Evolutionary conservation across 2,797 vertebrate species (phyloP).

Genomic region (Centropyge bicolor): DNA sequence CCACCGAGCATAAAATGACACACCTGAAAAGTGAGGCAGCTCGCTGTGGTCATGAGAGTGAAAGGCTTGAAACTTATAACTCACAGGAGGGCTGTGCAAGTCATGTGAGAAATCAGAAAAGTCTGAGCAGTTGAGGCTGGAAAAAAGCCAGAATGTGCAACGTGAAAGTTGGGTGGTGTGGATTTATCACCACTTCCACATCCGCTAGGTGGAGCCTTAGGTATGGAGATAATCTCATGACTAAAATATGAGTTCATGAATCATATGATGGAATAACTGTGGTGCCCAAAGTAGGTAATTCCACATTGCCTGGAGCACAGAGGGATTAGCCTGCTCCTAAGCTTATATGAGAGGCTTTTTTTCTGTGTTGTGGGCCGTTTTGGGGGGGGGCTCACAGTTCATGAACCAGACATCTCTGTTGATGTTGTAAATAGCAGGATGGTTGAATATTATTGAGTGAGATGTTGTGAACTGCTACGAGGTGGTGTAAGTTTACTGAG

Average conservation of each 20-base stretch:
- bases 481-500: background rate
- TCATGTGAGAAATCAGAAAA: slow-evolving; percentile 35
- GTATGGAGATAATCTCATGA: slow-evolving; percentile 65
- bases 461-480: slow-evolving; percentile 22
- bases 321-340: slow-evolving; percentile 46
- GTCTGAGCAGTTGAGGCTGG: slow-evolving; percentile 16
- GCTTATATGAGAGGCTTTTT: slow-evolving; percentile 26
- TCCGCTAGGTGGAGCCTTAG: slow-evolving; percentile 33
- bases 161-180: slow-evolving; percentile 22
- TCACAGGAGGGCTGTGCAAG: background rate
- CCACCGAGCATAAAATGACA: background rate
- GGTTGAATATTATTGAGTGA: slow-evolving; percentile 30
- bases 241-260: slow-evolving; percentile 70
- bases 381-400: background rate
- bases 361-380: slow-evolving; percentile 18
- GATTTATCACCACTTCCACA: slow-evolving; percentile 41
- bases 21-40: background rate
- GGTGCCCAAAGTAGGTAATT: slow-evolving; percentile 53
- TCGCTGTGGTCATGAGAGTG: background rate
- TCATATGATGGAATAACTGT: slow-evolving; percentile 57
- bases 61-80: background rate
- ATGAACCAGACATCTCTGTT: slow-evolving; percentile 16
- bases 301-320: slow-evolving; percentile 46
- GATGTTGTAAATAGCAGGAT: slow-evolving; percentile 24
- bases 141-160: slow-evolving; percentile 10